A percentile compares a stretch with the other conserved stretches of the same genome.
These are phyloP conservation scores for Chlorodrepanis virens DNA, from an alignment of 2,113 vertebrate species.

Conservation along the genomic window DNA sequence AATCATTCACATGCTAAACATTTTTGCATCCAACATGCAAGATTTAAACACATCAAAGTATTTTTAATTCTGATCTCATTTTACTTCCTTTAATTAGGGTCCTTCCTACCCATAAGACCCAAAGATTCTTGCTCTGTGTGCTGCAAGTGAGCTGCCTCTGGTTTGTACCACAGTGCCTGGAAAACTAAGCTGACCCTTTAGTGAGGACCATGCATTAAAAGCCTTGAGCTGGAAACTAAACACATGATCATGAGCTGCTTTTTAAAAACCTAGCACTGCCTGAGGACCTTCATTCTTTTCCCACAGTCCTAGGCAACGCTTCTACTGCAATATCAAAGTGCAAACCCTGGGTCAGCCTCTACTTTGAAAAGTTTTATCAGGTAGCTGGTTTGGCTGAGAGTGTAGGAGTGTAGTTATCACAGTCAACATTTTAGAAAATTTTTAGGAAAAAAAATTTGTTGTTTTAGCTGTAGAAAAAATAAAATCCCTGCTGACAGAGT, in stretches of 20 bases:
- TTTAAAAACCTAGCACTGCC: neutral
- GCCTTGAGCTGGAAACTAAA: neutral
- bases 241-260: neutral
- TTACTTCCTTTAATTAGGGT: neutral
- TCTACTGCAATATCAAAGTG: neutral
- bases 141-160: accelerated
- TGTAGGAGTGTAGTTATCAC: neutral
- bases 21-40: neutral
- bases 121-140: neutral
- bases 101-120: neutral
- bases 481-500: neutral
- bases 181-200: neutral
- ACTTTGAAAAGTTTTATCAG: neutral
- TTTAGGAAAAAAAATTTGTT: neutral
- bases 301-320: neutral
- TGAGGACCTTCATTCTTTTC: neutral
- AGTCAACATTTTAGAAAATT: neutral
- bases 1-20: neutral
- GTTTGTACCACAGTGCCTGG: neutral
- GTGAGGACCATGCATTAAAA: neutral
- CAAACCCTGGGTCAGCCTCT: neutral
- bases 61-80: neutral
- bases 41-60: neutral
- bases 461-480: neutral
- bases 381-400: neutral